phyloP scores from a whole-genome alignment of 1,140 invertebrate species.

The Piezodorus guildinii region DNA sequence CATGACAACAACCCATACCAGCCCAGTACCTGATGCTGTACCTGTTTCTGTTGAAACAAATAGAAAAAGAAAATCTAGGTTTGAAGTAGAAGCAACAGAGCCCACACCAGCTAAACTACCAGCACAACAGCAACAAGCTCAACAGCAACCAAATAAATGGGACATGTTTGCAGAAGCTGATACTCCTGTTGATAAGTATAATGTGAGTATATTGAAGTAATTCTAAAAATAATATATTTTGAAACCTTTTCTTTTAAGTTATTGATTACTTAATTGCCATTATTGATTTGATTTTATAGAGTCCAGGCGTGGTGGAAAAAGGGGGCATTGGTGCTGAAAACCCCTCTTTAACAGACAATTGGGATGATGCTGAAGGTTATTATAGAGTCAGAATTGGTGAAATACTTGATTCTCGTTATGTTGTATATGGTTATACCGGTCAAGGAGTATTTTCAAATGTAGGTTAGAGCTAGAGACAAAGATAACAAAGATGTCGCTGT shows the following conservation, averaged over 20 bases:
- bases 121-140: constrained; percentile 14
- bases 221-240: too few relatives aligned
- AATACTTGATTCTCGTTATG: constrained; percentile 81
- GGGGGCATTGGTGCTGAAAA: constrained; percentile 63
- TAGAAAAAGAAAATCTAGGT: constrained; percentile 27
- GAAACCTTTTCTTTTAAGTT: too few relatives aligned
- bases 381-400: constrained; percentile 94
- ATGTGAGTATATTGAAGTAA: constrained; percentile 48
- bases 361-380: constrained; percentile 99
- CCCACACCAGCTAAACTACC: constrained; percentile 6
- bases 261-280: too few relatives aligned
- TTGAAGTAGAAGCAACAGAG: constrained; percentile 30
- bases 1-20: constrained; percentile 29
- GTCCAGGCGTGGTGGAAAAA: constrained; percentile 55
- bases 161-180: constrained; percentile 86
- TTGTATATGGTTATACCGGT: constrained; percentile 92
- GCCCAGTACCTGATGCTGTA: constrained; percentile 13
- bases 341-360: constrained; percentile 91
- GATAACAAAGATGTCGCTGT: constrained; percentile 89
- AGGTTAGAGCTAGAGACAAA: constrained; percentile 81
- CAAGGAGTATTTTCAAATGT: constrained; percentile 99
- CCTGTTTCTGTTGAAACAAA: constrained; percentile 26
- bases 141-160: constrained; percentile 49
- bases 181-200: constrained; percentile 68
- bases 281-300: constrained; percentile 46